These are phyloP conservation scores for Drosophila sechellia DNA, from an alignment of 1,140 invertebrate species.

Conservation along the genomic window DNA sequence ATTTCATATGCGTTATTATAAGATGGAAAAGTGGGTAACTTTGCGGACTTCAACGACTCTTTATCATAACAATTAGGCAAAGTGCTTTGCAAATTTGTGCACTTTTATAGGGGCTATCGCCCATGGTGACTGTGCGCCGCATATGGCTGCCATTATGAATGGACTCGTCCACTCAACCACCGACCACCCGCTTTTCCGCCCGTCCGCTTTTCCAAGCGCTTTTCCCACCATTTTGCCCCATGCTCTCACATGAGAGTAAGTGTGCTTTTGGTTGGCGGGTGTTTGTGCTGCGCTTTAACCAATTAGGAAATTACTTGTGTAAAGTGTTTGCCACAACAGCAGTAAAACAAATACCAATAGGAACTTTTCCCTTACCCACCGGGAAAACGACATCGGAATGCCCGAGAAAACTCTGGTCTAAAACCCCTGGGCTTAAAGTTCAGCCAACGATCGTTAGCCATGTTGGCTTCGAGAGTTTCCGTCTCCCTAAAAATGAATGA, in stretches of 20 bases:
- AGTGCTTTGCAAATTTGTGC: conserved; percentile 63
- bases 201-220: background rate
- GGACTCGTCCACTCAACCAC: conserved; percentile 19
- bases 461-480: conserved; percentile 5
- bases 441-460: conserved; percentile 31
- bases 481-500: conserved; percentile 36
- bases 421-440: conserved; percentile 29
- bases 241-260: conserved; percentile 6
- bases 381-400: conserved; percentile 9
- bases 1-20: background rate
- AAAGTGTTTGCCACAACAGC: conserved; percentile 55
- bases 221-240: background rate
- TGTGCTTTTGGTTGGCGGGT: conserved; percentile 24
- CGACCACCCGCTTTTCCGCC: conserved; percentile 10
- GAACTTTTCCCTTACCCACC: conserved; percentile 29
- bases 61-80: conserved; percentile 64
- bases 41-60: conserved; percentile 30
- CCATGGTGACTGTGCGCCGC: conserved; percentile 33
- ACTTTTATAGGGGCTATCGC: conserved; percentile 45
- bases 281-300: conserved; percentile 52
- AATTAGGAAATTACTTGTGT: conserved; percentile 74
- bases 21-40: conserved; percentile 2
- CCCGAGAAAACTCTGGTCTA: background rate
- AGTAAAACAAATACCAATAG: conserved; percentile 21
- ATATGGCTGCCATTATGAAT: conserved; percentile 37